These are phyloP conservation scores for Chironex yamaguchii DNA, from an alignment of 30 jellyfish, hydroid and myxozoan genomes.

Conservation along the genomic window DNA sequence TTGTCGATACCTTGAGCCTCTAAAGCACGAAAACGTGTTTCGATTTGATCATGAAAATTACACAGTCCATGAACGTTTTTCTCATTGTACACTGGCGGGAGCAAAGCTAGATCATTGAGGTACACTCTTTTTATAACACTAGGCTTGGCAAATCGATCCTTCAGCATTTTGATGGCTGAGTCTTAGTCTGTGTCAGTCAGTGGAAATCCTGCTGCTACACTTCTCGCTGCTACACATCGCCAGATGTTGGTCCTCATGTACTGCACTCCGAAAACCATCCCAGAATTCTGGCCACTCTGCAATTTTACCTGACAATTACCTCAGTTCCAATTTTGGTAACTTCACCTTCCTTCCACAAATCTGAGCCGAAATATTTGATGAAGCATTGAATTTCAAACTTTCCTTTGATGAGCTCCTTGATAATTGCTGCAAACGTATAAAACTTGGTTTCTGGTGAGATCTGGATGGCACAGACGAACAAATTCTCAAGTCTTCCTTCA, in stretches of 20 bases:
- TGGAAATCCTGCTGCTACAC: too few species aligned
- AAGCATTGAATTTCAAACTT: conserved; percentile 16
- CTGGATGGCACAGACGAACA: background rate
- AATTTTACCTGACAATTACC: background rate
- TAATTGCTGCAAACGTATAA: background rate
- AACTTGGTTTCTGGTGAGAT: background rate
- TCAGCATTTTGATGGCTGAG: too few species aligned
- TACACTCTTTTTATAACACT: background rate
- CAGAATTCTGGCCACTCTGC: conserved; percentile 47
- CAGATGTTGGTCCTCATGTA: conserved; percentile 1
- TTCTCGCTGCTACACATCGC: too few species aligned
- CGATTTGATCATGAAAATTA: conserved; percentile 41
- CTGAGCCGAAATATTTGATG: background rate
- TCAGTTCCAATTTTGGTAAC: conserved; percentile 25
- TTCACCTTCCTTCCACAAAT: conserved; percentile 17
- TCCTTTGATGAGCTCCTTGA: conserved; percentile 35
- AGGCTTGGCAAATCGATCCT: too few species aligned
- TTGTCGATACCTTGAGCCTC: conserved; percentile 44
- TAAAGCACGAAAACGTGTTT: conserved; percentile 34
- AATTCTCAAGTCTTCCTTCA: conserved; percentile 12
- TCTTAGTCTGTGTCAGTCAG: too few species aligned
- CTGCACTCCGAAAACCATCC: conserved; percentile 32
- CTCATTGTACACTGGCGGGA: conserved; percentile 10
- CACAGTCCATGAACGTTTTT: conserved; percentile 12
- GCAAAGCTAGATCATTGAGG: background rate